Evolutionary conservation across 2,113 vertebrate species (phyloP).

Genomic region (Cyprinodon variegatus): DNA sequence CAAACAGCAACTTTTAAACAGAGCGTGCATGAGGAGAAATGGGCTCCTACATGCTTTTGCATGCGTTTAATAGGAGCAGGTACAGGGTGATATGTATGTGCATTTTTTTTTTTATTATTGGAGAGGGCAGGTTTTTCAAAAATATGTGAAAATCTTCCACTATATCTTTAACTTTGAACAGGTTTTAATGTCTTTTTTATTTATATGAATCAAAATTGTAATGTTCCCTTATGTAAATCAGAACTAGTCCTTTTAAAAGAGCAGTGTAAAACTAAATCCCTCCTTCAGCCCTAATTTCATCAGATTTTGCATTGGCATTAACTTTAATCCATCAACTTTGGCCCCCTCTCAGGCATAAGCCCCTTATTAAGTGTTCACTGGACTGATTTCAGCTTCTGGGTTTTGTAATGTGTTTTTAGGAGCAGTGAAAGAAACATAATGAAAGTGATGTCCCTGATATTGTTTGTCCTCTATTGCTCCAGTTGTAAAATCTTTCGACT

Average conservation of each 20-base stretch:
- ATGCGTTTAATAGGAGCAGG: too few species aligned
- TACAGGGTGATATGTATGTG: too few species aligned
- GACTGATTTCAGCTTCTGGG: constrained; percentile 28
- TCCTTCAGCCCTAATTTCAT: constrained; percentile 7
- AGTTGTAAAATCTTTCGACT: not conserved
- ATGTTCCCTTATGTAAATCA: constrained; percentile 24
- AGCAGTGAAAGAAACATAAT: not conserved
- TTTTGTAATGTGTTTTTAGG: constrained; percentile 16
- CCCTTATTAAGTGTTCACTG: constrained; percentile 17
- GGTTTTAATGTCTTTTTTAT: not conserved
- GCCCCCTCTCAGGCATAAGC: constrained; percentile 22
- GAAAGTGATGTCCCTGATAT: not conserved
- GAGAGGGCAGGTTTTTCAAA: too few species aligned
- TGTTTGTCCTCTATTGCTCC: not conserved
- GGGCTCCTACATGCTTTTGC: too few species aligned
- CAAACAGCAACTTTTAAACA: too few species aligned
- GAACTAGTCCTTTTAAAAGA: constrained; percentile 30
- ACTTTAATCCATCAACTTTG: constrained; percentile 36
- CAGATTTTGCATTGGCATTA: constrained; percentile 20
- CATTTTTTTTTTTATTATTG: too few species aligned
- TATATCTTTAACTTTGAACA: too few species aligned
- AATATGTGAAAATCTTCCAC: too few species aligned
- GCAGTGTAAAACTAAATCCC: constrained; percentile 1
- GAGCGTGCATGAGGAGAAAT: too few species aligned
- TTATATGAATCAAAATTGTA: not conserved